These are phyloP conservation scores for Dynastes maya DNA, from an alignment of 2,888 invertebrate genomes.

Conservation along the genomic window DNA sequence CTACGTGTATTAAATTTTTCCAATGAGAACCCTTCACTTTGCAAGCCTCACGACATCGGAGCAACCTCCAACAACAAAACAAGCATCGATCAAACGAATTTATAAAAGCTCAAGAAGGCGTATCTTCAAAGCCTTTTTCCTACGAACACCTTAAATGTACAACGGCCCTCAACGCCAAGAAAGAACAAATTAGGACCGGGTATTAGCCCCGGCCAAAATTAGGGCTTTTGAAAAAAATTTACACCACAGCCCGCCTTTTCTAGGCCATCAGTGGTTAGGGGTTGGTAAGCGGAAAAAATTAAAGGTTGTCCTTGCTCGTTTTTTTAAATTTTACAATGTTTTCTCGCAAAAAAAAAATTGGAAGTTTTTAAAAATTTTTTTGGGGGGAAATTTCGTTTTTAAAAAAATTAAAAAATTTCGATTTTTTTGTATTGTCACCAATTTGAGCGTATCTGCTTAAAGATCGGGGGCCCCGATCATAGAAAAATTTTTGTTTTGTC, in stretches of 20 bases:
- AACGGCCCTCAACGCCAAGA: conserved; percentile 40
- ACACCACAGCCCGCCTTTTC: conserved; percentile 61
- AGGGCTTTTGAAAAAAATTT: conserved; percentile 64
- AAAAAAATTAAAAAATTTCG: no score
- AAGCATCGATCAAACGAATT: conserved; percentile 48
- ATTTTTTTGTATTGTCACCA: no score
- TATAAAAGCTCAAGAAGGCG: conserved; percentile 40
- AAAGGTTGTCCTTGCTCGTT: conserved; percentile 59
- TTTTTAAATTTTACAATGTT: not conserved
- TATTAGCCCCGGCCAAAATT: conserved; percentile 67
- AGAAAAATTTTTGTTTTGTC: no score
- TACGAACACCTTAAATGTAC: conserved; percentile 29
- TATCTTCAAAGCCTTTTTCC: conserved; percentile 15
- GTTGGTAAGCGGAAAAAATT: conserved; percentile 66
- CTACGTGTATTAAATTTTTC: no score
- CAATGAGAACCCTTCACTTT: no score
- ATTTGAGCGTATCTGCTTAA: no score
- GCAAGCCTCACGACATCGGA: not conserved
- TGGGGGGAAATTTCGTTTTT: no score
- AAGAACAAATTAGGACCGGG: conserved; percentile 54
- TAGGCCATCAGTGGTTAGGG: conserved; percentile 57
- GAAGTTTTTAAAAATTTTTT: no score
- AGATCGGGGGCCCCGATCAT: no score
- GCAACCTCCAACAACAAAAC: not conserved
- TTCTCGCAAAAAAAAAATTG: not conserved